A percentile compares a stretch with the other conserved stretches of the same genome.
phyloP scores from a whole-genome alignment of 2,797 vertebrate genomes.

The Gobio occitaniae region DNA sequence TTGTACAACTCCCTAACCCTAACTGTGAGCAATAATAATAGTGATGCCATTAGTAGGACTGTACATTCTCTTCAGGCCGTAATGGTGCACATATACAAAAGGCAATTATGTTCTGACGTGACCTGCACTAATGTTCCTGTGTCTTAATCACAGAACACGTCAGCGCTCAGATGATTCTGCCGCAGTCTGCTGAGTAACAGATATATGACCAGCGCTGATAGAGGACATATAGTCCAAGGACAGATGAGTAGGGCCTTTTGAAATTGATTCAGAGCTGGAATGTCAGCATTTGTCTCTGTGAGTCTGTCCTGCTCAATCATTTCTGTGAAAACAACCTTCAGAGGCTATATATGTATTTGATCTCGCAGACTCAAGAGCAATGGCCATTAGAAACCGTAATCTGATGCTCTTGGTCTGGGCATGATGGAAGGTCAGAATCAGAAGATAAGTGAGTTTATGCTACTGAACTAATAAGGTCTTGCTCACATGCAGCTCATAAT shows the following conservation, averaged over 20 bases:
- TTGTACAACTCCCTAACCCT: neutral
- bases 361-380: conserved; percentile 23
- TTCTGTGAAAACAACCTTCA: conserved; percentile 65
- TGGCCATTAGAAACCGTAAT: conserved; percentile 41
- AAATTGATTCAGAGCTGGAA: conserved; percentile 66
- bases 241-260: conserved; percentile 40
- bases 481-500: neutral
- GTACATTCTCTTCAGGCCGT: neutral
- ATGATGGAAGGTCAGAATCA: conserved; percentile 19
- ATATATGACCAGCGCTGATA: conserved; percentile 64
- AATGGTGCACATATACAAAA: conserved; percentile 40
- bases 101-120: conserved; percentile 42
- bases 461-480: conserved; percentile 32
- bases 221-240: conserved; percentile 63
- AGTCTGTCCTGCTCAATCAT: conserved; percentile 56
- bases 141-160: conserved; percentile 72
- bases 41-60: neutral
- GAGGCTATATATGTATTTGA: conserved; percentile 64
- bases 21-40: neutral
- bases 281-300: conserved; percentile 62
- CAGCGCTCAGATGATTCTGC: conserved; percentile 64
- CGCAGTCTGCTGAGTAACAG: conserved; percentile 71
- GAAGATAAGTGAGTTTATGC: conserved; percentile 16
- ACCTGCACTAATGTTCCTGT: conserved; percentile 61
- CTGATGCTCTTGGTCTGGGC: conserved; percentile 24